These are phyloP conservation scores for Rhaphigaster nebulosa DNA, from an alignment of 2,888 invertebrate species.

Conservation along the genomic window DNA sequence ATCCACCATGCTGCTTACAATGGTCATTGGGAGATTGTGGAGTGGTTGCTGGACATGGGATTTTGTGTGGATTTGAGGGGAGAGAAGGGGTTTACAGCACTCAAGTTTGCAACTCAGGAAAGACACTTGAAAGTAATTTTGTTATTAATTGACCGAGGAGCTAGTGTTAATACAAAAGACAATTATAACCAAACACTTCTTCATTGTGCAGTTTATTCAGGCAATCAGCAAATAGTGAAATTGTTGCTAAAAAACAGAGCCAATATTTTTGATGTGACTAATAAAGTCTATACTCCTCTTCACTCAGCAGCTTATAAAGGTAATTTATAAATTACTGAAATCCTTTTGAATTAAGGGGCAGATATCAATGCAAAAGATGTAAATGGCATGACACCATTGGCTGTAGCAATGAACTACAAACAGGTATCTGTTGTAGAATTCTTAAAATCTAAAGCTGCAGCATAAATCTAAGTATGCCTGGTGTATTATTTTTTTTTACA, in stretches of 20 bases:
- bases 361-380: background rate
- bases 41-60: background rate
- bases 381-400: background rate
- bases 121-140: background rate
- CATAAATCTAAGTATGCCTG: background rate
- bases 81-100: background rate
- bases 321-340: background rate
- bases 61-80: background rate
- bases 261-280: background rate
- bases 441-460: background rate
- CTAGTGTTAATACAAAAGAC: background rate
- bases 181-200: background rate
- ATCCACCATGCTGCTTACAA: background rate
- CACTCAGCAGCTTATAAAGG: background rate
- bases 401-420: background rate
- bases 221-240: background rate
- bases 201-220: background rate
- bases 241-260: background rate
- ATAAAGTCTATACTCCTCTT: background rate
- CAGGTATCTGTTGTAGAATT: background rate
- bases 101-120: background rate
- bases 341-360: background rate
- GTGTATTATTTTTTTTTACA: too few species aligned
- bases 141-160: background rate
- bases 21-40: background rate